Evolutionary conservation across 2,888 invertebrate genomes (phyloP).

Genomic region (Chaetogeoica ovagalla): DNA sequence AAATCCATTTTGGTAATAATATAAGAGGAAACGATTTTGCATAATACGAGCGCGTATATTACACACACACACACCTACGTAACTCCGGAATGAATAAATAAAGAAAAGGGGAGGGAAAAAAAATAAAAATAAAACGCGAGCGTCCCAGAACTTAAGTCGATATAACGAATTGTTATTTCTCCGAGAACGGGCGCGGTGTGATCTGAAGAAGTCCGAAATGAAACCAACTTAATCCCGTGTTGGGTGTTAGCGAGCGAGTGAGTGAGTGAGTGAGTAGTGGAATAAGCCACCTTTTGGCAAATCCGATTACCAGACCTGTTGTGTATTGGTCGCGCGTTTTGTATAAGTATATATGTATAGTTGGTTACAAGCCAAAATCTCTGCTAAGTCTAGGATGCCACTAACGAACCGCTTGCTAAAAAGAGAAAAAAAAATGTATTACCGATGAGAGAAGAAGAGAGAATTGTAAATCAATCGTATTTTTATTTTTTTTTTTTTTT

Average conservation of each 20-base stretch:
- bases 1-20: too few species aligned
- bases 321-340: conserved; percentile 45
- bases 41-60: background rate
- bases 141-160: conserved; percentile 10
- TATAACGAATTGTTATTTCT: conserved; percentile 34
- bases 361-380: conserved; percentile 49
- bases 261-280: background rate
- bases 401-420: conserved; percentile 39
- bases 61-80: too few species aligned
- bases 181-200: background rate
- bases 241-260: background rate
- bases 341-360: background rate
- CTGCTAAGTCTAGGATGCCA: conserved; percentile 23
- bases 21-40: background rate
- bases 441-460: background rate
- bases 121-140: background rate
- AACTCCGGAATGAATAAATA: too few species aligned
- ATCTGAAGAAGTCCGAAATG: conserved; percentile 25
- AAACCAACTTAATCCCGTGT: conserved; percentile 39
- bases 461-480: background rate
- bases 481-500: too few species aligned
- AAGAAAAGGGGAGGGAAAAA: background rate
- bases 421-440: background rate
- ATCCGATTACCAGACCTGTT: conserved; percentile 51
- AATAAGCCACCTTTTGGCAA: conserved; percentile 49